phyloP scores from a whole-genome alignment of 2,113 vertebrate genomes.

The Gymnorhina tibicen region DNA sequence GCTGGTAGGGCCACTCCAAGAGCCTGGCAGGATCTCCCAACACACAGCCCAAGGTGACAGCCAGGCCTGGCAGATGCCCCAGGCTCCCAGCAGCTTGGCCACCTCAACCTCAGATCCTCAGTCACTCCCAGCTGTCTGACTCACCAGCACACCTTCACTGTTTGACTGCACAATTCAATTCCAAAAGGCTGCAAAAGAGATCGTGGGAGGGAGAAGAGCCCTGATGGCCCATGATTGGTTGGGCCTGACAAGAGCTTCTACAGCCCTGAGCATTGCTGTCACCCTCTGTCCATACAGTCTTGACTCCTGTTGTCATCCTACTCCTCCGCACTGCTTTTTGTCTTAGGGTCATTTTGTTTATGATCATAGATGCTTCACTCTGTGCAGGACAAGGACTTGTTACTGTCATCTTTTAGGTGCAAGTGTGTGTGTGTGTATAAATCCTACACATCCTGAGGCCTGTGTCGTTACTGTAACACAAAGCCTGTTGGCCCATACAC shows the following conservation, averaged over 20 bases:
- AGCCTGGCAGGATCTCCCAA: background rate
- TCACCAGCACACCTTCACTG: background rate
- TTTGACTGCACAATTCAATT: background rate
- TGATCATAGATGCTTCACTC: background rate
- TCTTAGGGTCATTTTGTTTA: background rate
- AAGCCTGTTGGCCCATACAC: background rate
- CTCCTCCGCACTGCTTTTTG: background rate
- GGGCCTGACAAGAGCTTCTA: background rate
- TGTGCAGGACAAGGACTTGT: background rate
- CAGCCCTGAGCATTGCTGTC: background rate
- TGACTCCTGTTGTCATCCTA: background rate
- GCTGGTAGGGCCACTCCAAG: background rate
- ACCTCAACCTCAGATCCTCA: background rate
- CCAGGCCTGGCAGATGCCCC: background rate
- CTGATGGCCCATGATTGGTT: background rate
- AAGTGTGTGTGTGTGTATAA: background rate
- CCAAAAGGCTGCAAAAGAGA: background rate
- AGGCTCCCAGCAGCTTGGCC: background rate
- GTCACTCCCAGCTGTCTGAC: background rate
- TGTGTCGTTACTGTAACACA: background rate
- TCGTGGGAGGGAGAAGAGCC: fast-evolving
- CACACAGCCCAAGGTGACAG: background rate
- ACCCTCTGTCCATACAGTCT: background rate
- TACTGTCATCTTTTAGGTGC: background rate
- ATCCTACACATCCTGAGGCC: background rate